Conservation (phyloP, 2,888 invertebrate species). For the Galeruca laticollis region DNA sequence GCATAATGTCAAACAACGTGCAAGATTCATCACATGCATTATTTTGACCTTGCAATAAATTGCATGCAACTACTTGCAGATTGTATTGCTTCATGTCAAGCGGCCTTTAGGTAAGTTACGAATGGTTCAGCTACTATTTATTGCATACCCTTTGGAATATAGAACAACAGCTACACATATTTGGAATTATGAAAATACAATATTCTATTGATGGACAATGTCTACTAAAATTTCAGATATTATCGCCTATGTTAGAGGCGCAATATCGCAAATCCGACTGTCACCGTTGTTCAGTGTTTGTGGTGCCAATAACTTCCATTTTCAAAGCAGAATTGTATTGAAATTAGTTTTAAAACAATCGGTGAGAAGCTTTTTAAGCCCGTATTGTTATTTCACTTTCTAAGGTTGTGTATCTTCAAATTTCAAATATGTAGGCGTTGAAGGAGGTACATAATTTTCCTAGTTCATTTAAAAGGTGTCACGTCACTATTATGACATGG, state of each 20-base stretch:
- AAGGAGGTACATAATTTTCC: constrained; percentile 27
- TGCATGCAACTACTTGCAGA: too few relatives aligned
- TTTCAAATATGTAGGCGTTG: constrained; percentile 29
- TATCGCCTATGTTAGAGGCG: background rate
- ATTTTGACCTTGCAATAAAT: too few relatives aligned
- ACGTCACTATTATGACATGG: constrained; percentile 35
- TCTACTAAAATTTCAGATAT: background rate
- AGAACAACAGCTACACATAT: too few relatives aligned
- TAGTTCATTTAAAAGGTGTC: constrained; percentile 31
- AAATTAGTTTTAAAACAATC: background rate
- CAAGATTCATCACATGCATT: too few relatives aligned
- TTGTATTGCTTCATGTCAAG: too few relatives aligned
- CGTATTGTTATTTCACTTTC: constrained; percentile 19
- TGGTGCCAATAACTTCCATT: background rate
- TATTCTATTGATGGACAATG: background rate
- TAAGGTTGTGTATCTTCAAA: background rate
- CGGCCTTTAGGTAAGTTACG: too few relatives aligned
- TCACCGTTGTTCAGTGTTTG: background rate
- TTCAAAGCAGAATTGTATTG: background rate
- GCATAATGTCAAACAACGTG: too few relatives aligned
- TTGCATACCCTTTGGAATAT: too few relatives aligned
- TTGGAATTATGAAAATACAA: too few relatives aligned
- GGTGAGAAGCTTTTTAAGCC: background rate
- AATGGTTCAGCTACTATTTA: too few relatives aligned
- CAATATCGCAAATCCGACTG: background rate